Conservation (phyloP, 2,888 invertebrate genomes). For the Gasteruption jaculator region DNA sequence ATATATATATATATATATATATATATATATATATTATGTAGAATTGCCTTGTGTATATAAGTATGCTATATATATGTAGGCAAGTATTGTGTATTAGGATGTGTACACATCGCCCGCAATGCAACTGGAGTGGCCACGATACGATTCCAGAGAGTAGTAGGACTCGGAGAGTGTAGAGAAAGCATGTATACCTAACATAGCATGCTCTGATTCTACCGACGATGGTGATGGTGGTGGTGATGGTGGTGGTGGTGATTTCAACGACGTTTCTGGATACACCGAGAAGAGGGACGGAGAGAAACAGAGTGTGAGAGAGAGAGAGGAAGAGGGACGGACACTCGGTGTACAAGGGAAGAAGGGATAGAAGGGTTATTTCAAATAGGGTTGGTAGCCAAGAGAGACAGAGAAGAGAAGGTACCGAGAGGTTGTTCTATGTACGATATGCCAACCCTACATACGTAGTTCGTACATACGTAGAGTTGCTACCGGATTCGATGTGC, state of each 20-base stretch:
- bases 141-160: slow-evolving; percentile 30
- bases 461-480: slow-evolving; percentile 4
- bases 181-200: slow-evolving; percentile 29
- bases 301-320: slow-evolving; percentile 11
- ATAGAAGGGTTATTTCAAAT: slow-evolving; percentile 11
- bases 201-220: slow-evolving; percentile 10
- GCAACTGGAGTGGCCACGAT: slow-evolving; percentile 40
- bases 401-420: slow-evolving; percentile 10
- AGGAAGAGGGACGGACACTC: slow-evolving; percentile 9
- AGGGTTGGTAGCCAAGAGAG: not conserved
- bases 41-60: slow-evolving; percentile 1
- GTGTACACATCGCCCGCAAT: slow-evolving; percentile 34
- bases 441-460: no score
- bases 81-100: slow-evolving; percentile 25
- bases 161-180: slow-evolving; percentile 31
- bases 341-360: slow-evolving; percentile 11
- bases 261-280: slow-evolving; percentile 31
- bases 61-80: slow-evolving; percentile 18
- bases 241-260: slow-evolving; percentile 37
- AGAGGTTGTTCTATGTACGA: slow-evolving; percentile 17
- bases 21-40: slow-evolving; percentile 4
- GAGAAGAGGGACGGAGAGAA: slow-evolving; percentile 1
- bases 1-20: slow-evolving; percentile 14
- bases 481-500: slow-evolving; percentile 25
- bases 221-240: slow-evolving; percentile 25